These are phyloP conservation scores for Tarsius wallacei DNA, from an alignment of 2,797 vertebrate species.

Conservation along the genomic window DNA sequence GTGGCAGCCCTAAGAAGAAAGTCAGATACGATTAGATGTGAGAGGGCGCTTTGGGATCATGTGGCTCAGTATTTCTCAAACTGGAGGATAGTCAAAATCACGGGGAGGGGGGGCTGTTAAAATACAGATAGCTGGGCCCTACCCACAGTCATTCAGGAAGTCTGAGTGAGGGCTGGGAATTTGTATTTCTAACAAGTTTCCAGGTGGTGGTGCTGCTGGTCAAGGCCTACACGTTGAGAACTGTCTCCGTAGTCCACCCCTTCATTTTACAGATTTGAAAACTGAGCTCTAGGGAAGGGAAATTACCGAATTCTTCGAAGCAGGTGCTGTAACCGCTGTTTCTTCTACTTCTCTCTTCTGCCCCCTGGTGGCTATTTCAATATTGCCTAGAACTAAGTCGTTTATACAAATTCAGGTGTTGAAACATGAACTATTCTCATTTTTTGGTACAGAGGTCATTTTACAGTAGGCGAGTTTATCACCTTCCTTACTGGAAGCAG, in stretches of 20 bases:
- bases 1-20: background rate
- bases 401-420: background rate
- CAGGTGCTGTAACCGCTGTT: background rate
- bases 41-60: background rate
- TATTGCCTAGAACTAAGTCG: background rate
- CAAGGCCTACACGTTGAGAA: background rate
- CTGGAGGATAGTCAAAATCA: background rate
- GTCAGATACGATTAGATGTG: background rate
- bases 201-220: background rate
- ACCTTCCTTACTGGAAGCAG: background rate
- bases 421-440: fast-evolving
- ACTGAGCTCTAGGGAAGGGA: background rate
- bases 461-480: background rate
- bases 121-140: background rate
- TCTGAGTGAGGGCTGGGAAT: background rate
- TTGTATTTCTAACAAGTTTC: background rate
- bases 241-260: background rate
- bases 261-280: background rate
- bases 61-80: background rate
- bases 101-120: background rate
- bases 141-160: background rate
- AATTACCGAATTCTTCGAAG: background rate
- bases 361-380: constrained; percentile 9
- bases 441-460: background rate
- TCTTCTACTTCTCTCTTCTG: constrained; percentile 63